Conservation (phyloP, 2,888 invertebrate genomes). For the Ormyrus rosae region DNA sequence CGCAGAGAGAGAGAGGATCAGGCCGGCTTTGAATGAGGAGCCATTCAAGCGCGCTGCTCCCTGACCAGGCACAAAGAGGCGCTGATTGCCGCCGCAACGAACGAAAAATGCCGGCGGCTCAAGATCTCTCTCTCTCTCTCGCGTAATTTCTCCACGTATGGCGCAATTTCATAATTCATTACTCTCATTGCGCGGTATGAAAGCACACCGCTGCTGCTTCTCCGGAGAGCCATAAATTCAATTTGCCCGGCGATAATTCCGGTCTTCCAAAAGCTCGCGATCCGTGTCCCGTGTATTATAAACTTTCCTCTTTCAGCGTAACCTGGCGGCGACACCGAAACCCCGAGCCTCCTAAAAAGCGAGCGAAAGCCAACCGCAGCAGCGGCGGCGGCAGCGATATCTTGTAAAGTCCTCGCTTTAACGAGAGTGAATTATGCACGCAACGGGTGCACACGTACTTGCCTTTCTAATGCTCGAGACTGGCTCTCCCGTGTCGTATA, state of each 20-base stretch:
- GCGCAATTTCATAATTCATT: constrained; percentile 28
- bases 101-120: no score
- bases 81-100: constrained; percentile 11
- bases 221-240: constrained; percentile 16
- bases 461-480: background rate
- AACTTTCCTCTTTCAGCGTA: constrained; percentile 32
- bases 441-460: background rate
- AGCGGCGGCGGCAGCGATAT: constrained; percentile 20
- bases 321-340: background rate
- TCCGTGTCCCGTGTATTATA: background rate
- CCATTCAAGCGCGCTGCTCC: background rate
- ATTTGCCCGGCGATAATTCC: constrained; percentile 27
- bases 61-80: constrained; percentile 18
- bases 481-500: background rate
- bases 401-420: constrained; percentile 40
- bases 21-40: no score
- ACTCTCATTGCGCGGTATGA: background rate
- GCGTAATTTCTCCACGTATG: background rate
- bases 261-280: constrained; percentile 11
- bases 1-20: no score
- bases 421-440: constrained; percentile 51
- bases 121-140: background rate
- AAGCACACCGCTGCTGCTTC: no score
- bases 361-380: constrained; percentile 30
- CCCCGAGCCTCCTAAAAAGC: constrained; percentile 15